Evolutionary conservation across 30 jellyfish, hydroid and myxozoan species (phyloP), one percentile per base, ranked within the genome.

Genomic region (Hydractinia echinata): DNA sequence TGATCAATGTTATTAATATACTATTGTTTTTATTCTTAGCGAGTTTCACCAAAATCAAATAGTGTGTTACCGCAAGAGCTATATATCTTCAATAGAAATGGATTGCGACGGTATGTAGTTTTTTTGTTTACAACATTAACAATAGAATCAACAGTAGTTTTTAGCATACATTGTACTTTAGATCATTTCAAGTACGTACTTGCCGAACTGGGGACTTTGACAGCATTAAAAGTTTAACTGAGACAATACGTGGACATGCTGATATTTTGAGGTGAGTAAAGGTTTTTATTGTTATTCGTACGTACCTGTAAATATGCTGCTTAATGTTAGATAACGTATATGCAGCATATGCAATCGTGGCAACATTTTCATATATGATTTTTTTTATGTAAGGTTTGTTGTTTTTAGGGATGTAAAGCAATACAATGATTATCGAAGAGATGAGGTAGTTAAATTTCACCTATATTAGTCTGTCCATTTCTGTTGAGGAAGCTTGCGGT

Each of bases 31-130:
- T 67, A 4, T 49, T 73, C 79, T 44, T 72, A 93, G 99, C 91
- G 96, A 15, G 91, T 84, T 8, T 84, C 99, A 18, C 99, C 99
- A 8, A 93, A 81, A 69, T 84, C 96, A 14, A 85, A 87, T 39
- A 86, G 96, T 66, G 78, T 87, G 7, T 74, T 93, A 18, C 81
- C 96, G 9, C 99, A 93, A 80, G 99, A 93, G 54, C 87, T 93
- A 39, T 93, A 93, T 66, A 91, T 93, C 20, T 93, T 93, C 73
- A 89, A 87, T 76, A 81, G 95, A 76, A 77, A 83, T 78, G 99
- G 99, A 14, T 71, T 93, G 21, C 69, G 87, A 14, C 83, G 96
- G 99, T 93, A 82, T 15, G 15, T 48, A 18, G 50, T 6, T 48
- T 55, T 74, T 74, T 66, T 60, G n/a, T 60, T 60, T 60, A 60